Evolutionary conservation across 1,140 invertebrate genomes (phyloP), one percentile per base, ranked within the genome.

Genomic region (Cotesia glomerata): DNA sequence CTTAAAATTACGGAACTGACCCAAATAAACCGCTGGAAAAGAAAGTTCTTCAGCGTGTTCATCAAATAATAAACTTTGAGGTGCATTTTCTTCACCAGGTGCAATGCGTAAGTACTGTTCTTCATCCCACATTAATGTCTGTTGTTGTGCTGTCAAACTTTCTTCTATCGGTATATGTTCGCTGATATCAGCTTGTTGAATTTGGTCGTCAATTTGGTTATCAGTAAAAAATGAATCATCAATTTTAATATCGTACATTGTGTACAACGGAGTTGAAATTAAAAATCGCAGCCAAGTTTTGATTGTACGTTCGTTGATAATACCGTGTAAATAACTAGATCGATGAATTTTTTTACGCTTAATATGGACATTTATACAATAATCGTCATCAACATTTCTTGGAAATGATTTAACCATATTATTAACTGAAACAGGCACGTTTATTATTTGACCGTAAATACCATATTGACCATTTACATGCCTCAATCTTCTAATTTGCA

Each of bases 401-500:
- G 83, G 82, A 72, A 85, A 80, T n/a, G 63, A 70, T 75, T 81
- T 79, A 65, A 84, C 80, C 82, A 85, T 82, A 0, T 74, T 73
- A 76, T 85, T 62, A 56, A 80, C 80, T 64, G 78, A 56, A 9
- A 83, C 75, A 71, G 84, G 84, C 45, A 85, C 79, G 73, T 86
- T 85, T 26, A 85, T 82, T 68, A 84, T 76, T 80, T 85, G 82
- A 7, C 80, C 81, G 58, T 76, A 76, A 70, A 86, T 84, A 62
- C 80, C 83, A 78, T 80, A 78, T 67, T 71, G 77, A 36, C 73
- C 70, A 76, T 84, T n/a, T n/a, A 73, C 56, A 79, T 83, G 79
- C 8, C 83, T 77, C 59, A 85, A 69, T 64, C 82, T 75, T 77
- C 82, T 74, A 52, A 85, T 78, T 78, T 84, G 82, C 78, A 83